These are phyloP conservation scores for Erethizon dorsatum DNA, from an alignment of 2,797 vertebrate genomes.

Conservation along the genomic window DNA sequence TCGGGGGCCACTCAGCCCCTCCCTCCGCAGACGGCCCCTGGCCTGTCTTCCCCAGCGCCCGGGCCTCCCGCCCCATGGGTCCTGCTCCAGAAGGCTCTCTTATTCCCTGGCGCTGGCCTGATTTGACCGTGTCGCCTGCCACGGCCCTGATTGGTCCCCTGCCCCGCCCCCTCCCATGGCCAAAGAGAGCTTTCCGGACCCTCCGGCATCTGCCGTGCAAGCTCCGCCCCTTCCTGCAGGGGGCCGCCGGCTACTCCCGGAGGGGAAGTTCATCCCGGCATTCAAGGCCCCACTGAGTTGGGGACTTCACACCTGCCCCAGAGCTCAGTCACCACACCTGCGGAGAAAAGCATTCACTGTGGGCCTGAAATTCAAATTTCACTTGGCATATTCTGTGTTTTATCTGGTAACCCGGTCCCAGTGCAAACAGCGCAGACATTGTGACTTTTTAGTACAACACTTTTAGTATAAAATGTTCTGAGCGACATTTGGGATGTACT, in stretches of 20 bases:
- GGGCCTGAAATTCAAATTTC: neutral
- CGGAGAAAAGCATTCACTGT: neutral
- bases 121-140: neutral
- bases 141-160: neutral
- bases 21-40: neutral
- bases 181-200: slow-evolving; percentile 24
- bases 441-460: neutral
- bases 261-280: neutral
- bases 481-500: neutral
- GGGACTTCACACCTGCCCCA: neutral
- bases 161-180: neutral
- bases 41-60: neutral
- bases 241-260: neutral
- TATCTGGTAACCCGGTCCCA: neutral
- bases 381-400: neutral
- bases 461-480: neutral
- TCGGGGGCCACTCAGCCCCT: neutral
- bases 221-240: neutral
- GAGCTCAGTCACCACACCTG: neutral
- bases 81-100: neutral
- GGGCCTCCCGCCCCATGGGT: neutral
- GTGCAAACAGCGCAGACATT: neutral
- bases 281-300: neutral
- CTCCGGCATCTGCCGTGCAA: neutral
- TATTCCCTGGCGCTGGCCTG: neutral